Conservation (phyloP, 2,113 vertebrate species). For the Ahaetulla prasina region DNA sequence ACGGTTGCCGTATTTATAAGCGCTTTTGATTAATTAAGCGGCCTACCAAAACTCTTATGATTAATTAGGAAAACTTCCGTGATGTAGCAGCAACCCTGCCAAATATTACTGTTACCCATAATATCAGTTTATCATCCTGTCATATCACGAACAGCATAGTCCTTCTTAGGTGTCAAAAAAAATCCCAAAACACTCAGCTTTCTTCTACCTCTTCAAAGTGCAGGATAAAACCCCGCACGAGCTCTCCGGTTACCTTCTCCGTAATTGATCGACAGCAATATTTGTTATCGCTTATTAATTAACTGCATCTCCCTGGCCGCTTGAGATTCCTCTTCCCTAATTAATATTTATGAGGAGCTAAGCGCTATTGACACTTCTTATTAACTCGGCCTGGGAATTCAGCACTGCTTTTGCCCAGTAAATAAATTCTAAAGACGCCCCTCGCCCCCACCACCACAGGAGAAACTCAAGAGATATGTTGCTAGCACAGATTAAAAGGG, state of each 20-base stretch:
- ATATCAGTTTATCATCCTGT: too few species aligned
- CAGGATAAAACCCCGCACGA: background rate
- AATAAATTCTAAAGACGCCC: constrained; percentile 2
- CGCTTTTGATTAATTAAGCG: background rate
- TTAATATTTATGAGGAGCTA: constrained; percentile 34
- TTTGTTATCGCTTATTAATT: constrained; percentile 18
- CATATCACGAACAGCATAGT: background rate
- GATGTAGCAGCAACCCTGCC: background rate
- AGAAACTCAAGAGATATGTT: background rate
- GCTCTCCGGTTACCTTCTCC: background rate
- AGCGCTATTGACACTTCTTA: constrained; percentile 10
- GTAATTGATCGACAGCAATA: constrained; percentile 17
- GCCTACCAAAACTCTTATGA: background rate
- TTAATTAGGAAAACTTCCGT: background rate
- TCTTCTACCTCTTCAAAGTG: background rate
- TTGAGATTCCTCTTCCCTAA: constrained; percentile 12
- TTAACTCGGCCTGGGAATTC: constrained; percentile 1
- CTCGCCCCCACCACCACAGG: background rate
- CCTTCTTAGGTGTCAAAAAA: background rate
- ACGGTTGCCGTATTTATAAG: background rate
- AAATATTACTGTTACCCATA: background rate
- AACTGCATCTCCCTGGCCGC: background rate
- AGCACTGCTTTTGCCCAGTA: background rate
- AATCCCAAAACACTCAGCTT: background rate
- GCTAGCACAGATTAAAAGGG: background rate